Base-by-base conservation (phyloP, 2,888 invertebrate species). In the Pandemis corylana region DNA sequence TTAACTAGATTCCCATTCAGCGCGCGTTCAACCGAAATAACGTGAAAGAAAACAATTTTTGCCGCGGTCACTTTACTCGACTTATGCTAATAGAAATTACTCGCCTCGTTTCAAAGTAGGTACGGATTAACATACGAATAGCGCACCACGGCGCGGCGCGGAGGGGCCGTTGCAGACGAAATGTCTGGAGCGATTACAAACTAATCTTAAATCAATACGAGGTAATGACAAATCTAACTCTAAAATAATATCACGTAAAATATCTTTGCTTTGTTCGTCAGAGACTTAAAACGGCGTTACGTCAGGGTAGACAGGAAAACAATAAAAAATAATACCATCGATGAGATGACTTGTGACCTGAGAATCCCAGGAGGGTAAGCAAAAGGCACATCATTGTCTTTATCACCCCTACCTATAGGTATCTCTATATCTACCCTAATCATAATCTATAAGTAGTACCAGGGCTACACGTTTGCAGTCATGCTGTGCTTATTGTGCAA, bases 31-130 rank as follows among this genome's bases (percentile, higher is more conserved):
- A 68, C 62, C 42, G 44, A 70, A 74, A 74, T 56, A 59, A 59
- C 64, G 13, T 28, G 12, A 70, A 51, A 15, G 53, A 73, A 49
- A 73, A 68, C 72, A 63, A 49, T 66, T 44, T 68, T 69, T 36
- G 46, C 56, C 28, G 53, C 51, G 44, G 61, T 61, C 59, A 20
- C 28, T 70, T 67, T 36, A 62, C 66, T 61, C 46, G 66, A 46
- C 70, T 67, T 75, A 75, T 75, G 69, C 59, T 75, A 70, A 75
- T 75, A 70, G 53, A 75, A 61, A 70, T 66, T 75, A 70, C 66
- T 53, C 74, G 63, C 49, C 66, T 67, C 66, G 36, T 75, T 61
- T 66, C 42, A 36, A 41, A 53, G 49, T 67, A 13, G 49, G 51
- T 51, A 63, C 44, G 56, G 63, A 70, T 75, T 75, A 69, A 15